Percentiles rank a stretch among this genome's conserved stretches.
These are phyloP conservation scores for Python bivittatus DNA, from an alignment of 2,113 vertebrate genomes.

Conservation along the genomic window DNA sequence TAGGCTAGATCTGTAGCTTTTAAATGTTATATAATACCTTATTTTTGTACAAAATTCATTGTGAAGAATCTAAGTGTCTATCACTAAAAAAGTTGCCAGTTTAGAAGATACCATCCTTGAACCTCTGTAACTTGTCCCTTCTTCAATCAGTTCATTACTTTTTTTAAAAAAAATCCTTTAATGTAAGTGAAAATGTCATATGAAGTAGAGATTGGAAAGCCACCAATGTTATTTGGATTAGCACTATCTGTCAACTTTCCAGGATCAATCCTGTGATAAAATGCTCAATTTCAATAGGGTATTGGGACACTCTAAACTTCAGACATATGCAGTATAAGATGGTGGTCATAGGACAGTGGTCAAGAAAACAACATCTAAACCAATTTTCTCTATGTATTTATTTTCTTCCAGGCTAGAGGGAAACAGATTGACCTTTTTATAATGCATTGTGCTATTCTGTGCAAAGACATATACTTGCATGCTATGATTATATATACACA, in stretches of 20 bases:
- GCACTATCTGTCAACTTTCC: constrained; percentile 4
- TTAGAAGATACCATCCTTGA: background rate
- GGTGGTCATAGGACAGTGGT: rapidly evolving
- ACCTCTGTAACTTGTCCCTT: background rate
- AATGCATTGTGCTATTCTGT: constrained; percentile 39
- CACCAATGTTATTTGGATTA: background rate
- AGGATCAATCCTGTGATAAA: background rate
- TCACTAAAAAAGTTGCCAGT: background rate
- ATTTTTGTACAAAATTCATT: background rate
- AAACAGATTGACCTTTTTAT: constrained; percentile 38
- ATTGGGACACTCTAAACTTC: background rate
- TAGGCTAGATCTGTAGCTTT: background rate
- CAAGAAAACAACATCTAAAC: background rate
- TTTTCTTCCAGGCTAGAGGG: background rate
- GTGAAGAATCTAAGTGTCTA: background rate
- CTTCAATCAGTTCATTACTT: constrained; percentile 7
- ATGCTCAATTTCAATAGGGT: background rate
- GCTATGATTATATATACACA: background rate
- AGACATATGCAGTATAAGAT: background rate
- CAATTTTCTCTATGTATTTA: background rate
- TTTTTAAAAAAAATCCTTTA: background rate
- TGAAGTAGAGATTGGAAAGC: background rate
- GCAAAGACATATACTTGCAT: constrained; percentile 8
- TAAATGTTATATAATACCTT: background rate
- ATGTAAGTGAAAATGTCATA: constrained; percentile 2